phyloP scores from a whole-genome alignment of 2,113 vertebrate genomes.

The Rhadina sibilatrix region DNA sequence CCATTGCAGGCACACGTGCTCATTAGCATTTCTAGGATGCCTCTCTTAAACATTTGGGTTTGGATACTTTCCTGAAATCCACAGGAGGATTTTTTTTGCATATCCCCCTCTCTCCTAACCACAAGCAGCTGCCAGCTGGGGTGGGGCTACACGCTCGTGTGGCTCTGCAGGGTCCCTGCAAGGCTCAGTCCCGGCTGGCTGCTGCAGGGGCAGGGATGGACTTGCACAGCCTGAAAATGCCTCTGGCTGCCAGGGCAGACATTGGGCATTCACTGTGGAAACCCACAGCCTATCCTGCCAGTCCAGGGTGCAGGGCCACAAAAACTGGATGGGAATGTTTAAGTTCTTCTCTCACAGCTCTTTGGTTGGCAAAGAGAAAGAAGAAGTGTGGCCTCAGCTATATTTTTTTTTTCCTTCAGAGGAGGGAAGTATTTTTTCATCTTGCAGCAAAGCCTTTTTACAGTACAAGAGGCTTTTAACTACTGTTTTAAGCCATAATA shows the following conservation, averaged over 20 bases:
- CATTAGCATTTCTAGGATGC: background rate
- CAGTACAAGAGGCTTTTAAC: background rate
- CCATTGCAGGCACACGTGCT: background rate
- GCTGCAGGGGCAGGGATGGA: background rate
- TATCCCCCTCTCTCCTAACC: accelerated
- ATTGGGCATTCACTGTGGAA: background rate
- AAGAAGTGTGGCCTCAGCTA: background rate
- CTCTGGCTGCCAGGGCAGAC: background rate
- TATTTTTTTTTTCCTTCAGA: background rate
- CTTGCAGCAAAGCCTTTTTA: background rate
- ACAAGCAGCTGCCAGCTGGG: accelerated
- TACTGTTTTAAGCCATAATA: background rate
- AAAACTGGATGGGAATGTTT: background rate
- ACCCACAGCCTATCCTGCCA: background rate
- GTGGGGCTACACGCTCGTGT: accelerated
- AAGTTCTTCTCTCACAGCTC: background rate
- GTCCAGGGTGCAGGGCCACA: no score
- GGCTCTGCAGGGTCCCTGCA: background rate
- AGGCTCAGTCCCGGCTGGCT: background rate
- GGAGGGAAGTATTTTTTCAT: background rate
- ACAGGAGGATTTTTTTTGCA: background rate
- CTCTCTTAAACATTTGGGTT: background rate
- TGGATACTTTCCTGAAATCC: background rate
- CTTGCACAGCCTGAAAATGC: accelerated
- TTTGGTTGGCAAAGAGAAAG: background rate